Evolutionary conservation across 2,888 invertebrate genomes (phyloP).

Genomic region (Microctonus brassicae): DNA sequence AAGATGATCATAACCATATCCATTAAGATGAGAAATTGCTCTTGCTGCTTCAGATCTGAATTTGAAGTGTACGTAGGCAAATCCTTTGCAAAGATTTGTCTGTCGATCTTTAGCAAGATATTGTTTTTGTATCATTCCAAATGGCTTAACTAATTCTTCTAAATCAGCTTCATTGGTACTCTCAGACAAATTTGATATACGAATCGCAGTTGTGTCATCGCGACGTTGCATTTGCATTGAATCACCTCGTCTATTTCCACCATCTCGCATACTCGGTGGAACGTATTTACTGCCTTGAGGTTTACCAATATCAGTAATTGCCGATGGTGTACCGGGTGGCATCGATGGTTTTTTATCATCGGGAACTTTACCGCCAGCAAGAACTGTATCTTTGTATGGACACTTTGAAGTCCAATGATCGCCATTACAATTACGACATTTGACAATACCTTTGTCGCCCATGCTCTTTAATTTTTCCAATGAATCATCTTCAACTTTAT

Average conservation of each 20-base stretch:
- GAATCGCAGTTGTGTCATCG: conserved; percentile 91
- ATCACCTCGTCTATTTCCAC: conserved; percentile 81
- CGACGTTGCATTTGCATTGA: conserved; percentile 77
- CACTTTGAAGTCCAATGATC: conserved; percentile 99
- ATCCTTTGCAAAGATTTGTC: conserved; percentile 92
- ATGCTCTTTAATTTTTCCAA: conserved; percentile 83
- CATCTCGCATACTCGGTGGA: conserved; percentile 90
- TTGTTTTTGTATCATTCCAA: conserved; percentile 93
- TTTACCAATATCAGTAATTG: conserved; percentile 54
- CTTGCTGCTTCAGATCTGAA: conserved; percentile 90
- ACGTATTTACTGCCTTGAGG: conserved; percentile 81
- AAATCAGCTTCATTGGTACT: conserved; percentile 95
- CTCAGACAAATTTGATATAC: conserved; percentile 97
- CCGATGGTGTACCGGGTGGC: conserved; percentile 52
- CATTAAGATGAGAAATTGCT: conserved; percentile 90
- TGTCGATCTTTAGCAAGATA: conserved; percentile 95
- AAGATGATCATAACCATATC: conserved; percentile 97
- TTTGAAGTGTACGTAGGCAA: conserved; percentile 98
- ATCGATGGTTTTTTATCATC: conserved; percentile 67
- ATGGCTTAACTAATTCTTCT: conserved; percentile 93
- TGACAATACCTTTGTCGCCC: conserved; percentile 81
- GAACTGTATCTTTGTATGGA: conserved; percentile 94
- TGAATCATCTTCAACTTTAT: conserved; percentile 87
- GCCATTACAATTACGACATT: conserved; percentile 91
- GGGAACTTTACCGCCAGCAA: conserved; percentile 74